Evolutionary conservation across 2,888 invertebrate species (phyloP).

Genomic region (Lasioglossum calceatum): DNA sequence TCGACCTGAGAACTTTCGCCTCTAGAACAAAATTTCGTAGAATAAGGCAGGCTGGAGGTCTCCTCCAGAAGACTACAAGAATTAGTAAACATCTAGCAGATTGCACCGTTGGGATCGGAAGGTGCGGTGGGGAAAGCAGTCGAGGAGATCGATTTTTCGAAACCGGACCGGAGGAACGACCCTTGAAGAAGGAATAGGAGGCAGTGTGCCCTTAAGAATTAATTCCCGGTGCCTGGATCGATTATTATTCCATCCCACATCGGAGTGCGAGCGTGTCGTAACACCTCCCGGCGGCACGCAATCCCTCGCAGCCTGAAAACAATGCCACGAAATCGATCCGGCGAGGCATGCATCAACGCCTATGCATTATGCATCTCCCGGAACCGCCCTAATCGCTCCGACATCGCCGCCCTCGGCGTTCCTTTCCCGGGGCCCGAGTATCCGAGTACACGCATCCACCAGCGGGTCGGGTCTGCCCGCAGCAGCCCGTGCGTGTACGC

Average conservation of each 20-base stretch:
- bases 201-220: not conserved
- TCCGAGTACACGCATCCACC: conserved; percentile 15
- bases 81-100: not conserved
- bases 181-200: not conserved
- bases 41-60: not conserved
- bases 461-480: not conserved
- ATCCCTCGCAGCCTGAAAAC: conserved; percentile 2
- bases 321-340: conserved; percentile 42
- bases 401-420: conserved; percentile 42
- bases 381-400: conserved; percentile 54
- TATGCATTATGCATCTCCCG: conserved; percentile 50
- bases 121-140: not conserved
- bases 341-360: conserved; percentile 36
- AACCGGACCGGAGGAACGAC: not conserved
- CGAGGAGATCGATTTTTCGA: not conserved
- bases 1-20: too few relatives aligned
- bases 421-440: conserved; percentile 28
- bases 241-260: conserved; percentile 10
- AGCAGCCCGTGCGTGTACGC: conserved; percentile 11
- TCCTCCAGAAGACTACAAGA: not conserved
- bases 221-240: not conserved
- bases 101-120: not conserved
- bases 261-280: not conserved
- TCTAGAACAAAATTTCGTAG: not conserved
- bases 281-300: conserved; percentile 6